These are phyloP conservation scores for Epinephelus coioides DNA, from an alignment of 2,797 vertebrate species.

Conservation along the genomic window DNA sequence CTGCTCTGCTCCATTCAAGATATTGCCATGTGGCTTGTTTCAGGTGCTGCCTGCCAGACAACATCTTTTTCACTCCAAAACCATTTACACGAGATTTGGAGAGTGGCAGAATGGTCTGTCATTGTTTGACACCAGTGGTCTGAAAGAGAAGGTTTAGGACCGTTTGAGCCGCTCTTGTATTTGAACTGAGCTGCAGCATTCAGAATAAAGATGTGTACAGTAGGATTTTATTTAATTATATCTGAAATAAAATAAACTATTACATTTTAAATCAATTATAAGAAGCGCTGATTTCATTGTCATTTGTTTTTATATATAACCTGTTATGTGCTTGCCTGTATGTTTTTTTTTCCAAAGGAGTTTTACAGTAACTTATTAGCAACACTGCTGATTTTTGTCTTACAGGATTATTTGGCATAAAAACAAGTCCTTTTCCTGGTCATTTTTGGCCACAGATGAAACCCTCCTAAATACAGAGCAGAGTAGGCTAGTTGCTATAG, in stretches of 20 bases:
- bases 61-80: constrained; percentile 68
- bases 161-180: constrained; percentile 36
- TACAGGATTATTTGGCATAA: background rate
- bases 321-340: constrained; percentile 8
- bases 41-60: constrained; percentile 76
- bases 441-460: background rate
- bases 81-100: constrained; percentile 65
- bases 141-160: constrained; percentile 40
- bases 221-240: background rate
- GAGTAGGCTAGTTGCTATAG: background rate
- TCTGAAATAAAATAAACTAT: constrained; percentile 3
- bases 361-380: background rate
- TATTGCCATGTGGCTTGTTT: constrained; percentile 76
- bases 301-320: constrained; percentile 14
- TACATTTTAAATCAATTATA: background rate
- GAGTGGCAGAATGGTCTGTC: constrained; percentile 44
- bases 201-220: background rate
- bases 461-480: background rate
- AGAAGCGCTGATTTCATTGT: background rate
- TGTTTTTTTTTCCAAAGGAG: background rate
- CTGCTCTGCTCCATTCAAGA: constrained; percentile 76
- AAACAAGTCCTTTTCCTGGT: background rate
- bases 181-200: constrained; percentile 22
- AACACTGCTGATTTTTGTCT: background rate
- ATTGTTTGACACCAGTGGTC: constrained; percentile 64